phyloP scores from a whole-genome alignment of 2,888 invertebrate genomes.

The Pterostichus madidus region DNA sequence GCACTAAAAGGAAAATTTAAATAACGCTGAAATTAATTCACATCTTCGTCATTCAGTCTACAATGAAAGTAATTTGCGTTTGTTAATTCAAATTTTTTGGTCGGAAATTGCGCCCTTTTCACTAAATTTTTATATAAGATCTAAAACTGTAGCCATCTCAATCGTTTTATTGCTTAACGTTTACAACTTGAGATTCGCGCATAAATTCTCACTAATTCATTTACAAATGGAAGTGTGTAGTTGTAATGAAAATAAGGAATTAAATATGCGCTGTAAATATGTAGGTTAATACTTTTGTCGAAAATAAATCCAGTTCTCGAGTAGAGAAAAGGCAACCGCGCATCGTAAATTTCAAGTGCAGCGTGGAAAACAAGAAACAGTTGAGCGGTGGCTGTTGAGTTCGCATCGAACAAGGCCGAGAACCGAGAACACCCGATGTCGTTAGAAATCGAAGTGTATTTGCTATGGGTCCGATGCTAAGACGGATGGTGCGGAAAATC shows the following conservation, averaged over 20 bases:
- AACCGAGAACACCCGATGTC: slow-evolving; percentile 54
- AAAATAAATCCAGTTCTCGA: slow-evolving; percentile 57
- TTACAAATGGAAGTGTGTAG: too few species aligned
- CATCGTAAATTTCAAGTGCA: slow-evolving; percentile 60
- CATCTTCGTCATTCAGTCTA: slow-evolving; percentile 56
- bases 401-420: slow-evolving; percentile 39
- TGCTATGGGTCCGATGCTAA: slow-evolving; percentile 63
- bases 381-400: slow-evolving; percentile 43
- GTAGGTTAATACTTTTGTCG: slow-evolving; percentile 55
- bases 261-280: slow-evolving; percentile 32
- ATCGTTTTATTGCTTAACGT: not conserved
- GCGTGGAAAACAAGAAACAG: slow-evolving; percentile 64
- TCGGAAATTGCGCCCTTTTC: slow-evolving; percentile 62
- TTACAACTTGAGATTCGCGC: not conserved
- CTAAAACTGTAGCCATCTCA: slow-evolving; percentile 30
- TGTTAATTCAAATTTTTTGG: slow-evolving; percentile 65
- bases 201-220: not conserved
- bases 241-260: too few species aligned
- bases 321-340: slow-evolving; percentile 57
- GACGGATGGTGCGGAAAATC: slow-evolving; percentile 66
- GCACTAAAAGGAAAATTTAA: slow-evolving; percentile 65
- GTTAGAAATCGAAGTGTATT: slow-evolving; percentile 66
- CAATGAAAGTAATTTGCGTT: slow-evolving; percentile 64
- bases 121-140: slow-evolving; percentile 54
- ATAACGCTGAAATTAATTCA: slow-evolving; percentile 64